These are phyloP conservation scores for Columbina picui DNA, from an alignment of 2,113 vertebrate species.

Conservation along the genomic window DNA sequence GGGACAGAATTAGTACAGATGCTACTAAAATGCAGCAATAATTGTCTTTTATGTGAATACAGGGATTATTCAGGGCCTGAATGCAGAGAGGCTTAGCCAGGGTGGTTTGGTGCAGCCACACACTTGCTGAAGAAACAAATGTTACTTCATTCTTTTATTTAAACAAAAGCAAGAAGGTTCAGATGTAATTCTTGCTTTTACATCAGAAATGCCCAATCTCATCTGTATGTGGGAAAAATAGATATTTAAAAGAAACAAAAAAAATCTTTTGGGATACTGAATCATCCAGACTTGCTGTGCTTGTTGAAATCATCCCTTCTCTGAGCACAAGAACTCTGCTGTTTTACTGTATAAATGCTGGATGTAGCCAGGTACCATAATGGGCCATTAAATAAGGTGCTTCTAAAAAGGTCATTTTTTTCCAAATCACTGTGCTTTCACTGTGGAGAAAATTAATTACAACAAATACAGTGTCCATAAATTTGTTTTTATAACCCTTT, in stretches of 20 bases:
- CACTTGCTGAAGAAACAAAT: neutral
- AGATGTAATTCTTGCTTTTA: neutral
- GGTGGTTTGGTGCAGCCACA: neutral
- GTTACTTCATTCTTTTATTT: neutral
- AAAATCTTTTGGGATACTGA: neutral
- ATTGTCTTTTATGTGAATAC: neutral
- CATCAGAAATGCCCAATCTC: neutral
- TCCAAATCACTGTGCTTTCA: neutral
- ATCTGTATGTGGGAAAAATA: neutral
- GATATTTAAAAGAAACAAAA: neutral
- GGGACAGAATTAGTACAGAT: neutral
- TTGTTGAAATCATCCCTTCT: neutral
- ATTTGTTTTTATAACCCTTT: conserved; percentile 37
- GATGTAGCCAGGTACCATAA: neutral
- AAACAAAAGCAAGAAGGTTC: neutral
- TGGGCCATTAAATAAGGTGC: neutral
- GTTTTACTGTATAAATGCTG: neutral
- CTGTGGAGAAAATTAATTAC: neutral
- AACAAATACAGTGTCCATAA: neutral
- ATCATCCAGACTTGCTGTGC: neutral
- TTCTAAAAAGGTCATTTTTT: conserved; percentile 21
- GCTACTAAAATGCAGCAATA: neutral
- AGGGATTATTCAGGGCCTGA: neutral
- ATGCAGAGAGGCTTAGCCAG: neutral
- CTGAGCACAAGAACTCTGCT: neutral